Base-by-base conservation (phyloP, 2,888 invertebrate genomes). In the Panorpa germanica region DNA sequence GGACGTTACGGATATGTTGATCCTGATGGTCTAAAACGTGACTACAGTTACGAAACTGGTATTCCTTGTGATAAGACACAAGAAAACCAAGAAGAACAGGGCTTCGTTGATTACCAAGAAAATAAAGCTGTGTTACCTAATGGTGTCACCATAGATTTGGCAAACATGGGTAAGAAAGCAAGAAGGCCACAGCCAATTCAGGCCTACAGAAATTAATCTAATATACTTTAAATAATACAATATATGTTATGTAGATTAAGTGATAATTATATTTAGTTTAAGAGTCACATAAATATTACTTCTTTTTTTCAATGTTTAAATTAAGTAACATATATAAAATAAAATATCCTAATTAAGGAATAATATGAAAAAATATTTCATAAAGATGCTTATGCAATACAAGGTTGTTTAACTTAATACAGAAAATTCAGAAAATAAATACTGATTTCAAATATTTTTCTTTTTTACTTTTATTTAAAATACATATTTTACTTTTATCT, bases 1-100 rank as follows among this genome's bases (percentile, higher is more conserved):
- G 81, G 81, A 26, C 78, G 72, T 46, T 83, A 83, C 46, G 83
- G 83, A 18, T 83, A 83, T 48, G 61, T 81, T 6, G 81, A 83
- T 50, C 81, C 81, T 1, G 83, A 83, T 45, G 82, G 81, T 39
- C 56, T 76, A 23, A 70, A 75, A 44, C 66, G 82, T 6, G 81
- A 83, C 47, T 83, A 80, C 51, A 68, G 70, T 38, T 83, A 83
- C 46, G 78, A 76, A 49, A 77, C 80, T 12, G 83, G 83, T 25
- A 78, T 74, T 40, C 66, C 59, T 36, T 80, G 73, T 41, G 70
- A 70, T 46, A 63, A 63, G 24, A 56, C 60, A 7, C 53, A 61
- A 35, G 60, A 63, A 35, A 49, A 59, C 9, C 52, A 61, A 40
- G 58, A 62, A 37, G 61, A 66, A 37, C 61, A 62, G 38, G 74